These are phyloP conservation scores for Leptosomus discolor DNA, from an alignment of 2,113 vertebrate species.

Conservation along the genomic window DNA sequence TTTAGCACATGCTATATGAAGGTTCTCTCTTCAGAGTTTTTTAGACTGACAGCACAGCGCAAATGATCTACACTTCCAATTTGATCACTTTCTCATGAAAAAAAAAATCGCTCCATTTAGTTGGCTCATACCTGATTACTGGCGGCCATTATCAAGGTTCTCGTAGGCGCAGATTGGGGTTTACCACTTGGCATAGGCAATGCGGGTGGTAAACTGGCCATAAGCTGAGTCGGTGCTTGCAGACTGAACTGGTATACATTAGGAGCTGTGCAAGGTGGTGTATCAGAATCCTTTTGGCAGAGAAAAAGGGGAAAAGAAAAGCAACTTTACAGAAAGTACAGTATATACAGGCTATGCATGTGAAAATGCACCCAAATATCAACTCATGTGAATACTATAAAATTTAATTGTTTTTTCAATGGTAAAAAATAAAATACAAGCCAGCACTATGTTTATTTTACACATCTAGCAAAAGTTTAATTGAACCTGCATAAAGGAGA, in stretches of 20 bases:
- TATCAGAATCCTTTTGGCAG: conserved; percentile 89
- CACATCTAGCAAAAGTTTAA: background rate
- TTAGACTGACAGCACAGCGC: background rate
- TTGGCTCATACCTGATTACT: conserved; percentile 84
- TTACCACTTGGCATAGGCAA: conserved; percentile 83
- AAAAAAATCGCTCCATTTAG: background rate
- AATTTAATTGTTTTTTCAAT: background rate
- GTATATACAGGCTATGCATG: conserved; percentile 30
- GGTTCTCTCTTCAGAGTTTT: background rate
- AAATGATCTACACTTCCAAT: background rate
- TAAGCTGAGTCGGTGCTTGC: conserved; percentile 77
- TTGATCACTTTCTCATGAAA: background rate
- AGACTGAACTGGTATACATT: conserved; percentile 82
- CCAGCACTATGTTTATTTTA: background rate
- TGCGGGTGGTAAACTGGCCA: conserved; percentile 79
- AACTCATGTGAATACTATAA: background rate
- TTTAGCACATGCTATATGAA: background rate
- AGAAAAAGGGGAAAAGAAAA: conserved; percentile 38
- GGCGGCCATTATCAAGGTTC: conserved; percentile 82
- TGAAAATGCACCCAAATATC: conserved; percentile 44
- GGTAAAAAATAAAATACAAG: background rate
- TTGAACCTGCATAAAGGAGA: background rate
- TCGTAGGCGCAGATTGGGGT: conserved; percentile 72
- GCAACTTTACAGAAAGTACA: conserved; percentile 58
- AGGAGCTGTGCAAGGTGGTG: conserved; percentile 81